Conservation (phyloP, 2,888 invertebrate genomes). For the Chloromyia formosa region DNA sequence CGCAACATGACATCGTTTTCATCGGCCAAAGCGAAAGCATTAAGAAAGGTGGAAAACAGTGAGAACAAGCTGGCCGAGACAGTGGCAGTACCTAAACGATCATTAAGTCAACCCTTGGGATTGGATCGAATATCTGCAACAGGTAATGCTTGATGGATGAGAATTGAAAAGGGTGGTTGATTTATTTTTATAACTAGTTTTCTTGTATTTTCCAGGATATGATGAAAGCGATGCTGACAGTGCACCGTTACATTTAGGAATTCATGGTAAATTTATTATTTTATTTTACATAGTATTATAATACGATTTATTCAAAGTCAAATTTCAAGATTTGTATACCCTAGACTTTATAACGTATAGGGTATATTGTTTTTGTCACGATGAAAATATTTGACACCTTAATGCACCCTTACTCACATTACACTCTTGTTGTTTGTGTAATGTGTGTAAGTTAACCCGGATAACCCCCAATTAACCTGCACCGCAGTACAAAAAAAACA, state of each 20-base stretch:
- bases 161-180: not conserved
- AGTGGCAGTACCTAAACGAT: conserved; percentile 63
- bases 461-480: too few species aligned
- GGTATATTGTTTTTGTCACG: too few species aligned
- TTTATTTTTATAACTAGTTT: conserved; percentile 22
- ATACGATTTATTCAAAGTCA: too few species aligned
- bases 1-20: conserved; percentile 45
- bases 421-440: too few species aligned
- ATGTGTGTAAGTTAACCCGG: too few species aligned
- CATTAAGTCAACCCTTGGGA: conserved; percentile 73
- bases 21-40: conserved; percentile 54
- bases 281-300: not conserved
- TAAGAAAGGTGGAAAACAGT: conserved; percentile 56
- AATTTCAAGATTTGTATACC: too few species aligned
- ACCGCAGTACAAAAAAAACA: too few species aligned
- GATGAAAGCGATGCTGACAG: conserved; percentile 64
- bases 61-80: conserved; percentile 56
- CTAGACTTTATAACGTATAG: too few species aligned
- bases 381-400: too few species aligned
- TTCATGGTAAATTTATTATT: conserved; percentile 54
- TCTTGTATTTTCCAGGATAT: conserved; percentile 52
- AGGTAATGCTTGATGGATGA: conserved; percentile 35
- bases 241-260: conserved; percentile 59
- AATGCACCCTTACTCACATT: too few species aligned
- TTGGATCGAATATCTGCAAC: conserved; percentile 55